Evolutionary conservation across 2,113 vertebrate species (phyloP), one percentile per base, ranked within the genome.

Genomic region (Hypomesus transpacificus): DNA sequence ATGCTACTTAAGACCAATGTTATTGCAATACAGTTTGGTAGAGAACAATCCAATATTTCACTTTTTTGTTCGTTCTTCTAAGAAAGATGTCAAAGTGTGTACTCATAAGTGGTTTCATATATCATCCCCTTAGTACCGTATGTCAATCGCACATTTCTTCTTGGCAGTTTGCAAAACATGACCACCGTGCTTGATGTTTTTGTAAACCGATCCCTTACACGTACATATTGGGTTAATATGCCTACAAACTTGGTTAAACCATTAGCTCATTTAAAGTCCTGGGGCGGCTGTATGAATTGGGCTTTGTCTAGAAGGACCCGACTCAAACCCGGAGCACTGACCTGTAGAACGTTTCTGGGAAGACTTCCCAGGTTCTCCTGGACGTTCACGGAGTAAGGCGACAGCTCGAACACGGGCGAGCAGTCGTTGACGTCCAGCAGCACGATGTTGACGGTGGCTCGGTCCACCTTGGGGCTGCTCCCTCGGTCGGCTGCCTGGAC

Each of bases 391-490:
- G 91, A 89, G 85, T 99, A 98, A 0, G 96, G 96, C 14, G 96
- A 97, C 11, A 96, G 90, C 83, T 98, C 95, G 69, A 99, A 98
- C 0, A 82, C 72, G 0, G 97, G 97, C 0, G 92, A 21, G 61
- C 95, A 96, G 84, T 99, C 97, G 24, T 98, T 99, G 3, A 93
- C 85, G 0, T 99, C 97, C 76, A 92, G 75, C 68, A 99, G 81
- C 14, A 94, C 75, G 1, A 99, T 89, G 81, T 85, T 94, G 81
- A 98, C 94, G 0, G 90, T 93, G 0, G 94, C 77, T 0, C 89
- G 93, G 21, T 96, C 97, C 0, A 85, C 91, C 20, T 94, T 89
- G 0, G 96, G 93, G 76, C 90, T 96, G 85, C 95, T 96, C 56
- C 96, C 96, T 0, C 96, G 92, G 80, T 98, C 97, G 0, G 93